These are phyloP conservation scores for Takifugu bimaculatus DNA, from an alignment of 2,113 vertebrate species.

Conservation along the genomic window DNA sequence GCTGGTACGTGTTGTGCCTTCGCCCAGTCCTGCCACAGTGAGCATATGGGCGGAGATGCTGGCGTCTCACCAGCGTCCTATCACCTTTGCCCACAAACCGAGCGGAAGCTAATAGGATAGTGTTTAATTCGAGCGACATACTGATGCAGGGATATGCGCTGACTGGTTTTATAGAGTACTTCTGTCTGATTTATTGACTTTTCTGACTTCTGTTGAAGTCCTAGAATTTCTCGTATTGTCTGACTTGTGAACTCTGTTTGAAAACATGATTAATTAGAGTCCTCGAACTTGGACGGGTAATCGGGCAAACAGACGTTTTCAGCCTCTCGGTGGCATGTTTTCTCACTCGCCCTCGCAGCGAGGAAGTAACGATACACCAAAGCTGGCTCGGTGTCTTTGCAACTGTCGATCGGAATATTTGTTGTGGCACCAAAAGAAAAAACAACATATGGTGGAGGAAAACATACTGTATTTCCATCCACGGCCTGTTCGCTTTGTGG, in stretches of 20 bases:
- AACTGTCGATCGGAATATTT: slow-evolving; percentile 71
- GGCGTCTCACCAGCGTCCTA: slow-evolving; percentile 61
- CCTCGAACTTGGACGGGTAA: slow-evolving; percentile 58
- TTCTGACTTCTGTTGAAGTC: slow-evolving; percentile 6
- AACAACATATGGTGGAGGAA: slow-evolving; percentile 72
- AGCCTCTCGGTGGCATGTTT: slow-evolving; percentile 57
- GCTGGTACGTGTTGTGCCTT: slow-evolving; percentile 64
- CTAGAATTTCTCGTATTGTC: slow-evolving; percentile 48
- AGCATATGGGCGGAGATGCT: slow-evolving; percentile 70
- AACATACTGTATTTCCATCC: slow-evolving; percentile 58
- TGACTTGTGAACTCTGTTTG: slow-evolving; percentile 45
- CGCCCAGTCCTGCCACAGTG: slow-evolving; percentile 67
- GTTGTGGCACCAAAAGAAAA: slow-evolving; percentile 60
- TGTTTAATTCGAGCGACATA: slow-evolving; percentile 28
- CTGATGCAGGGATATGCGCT: background rate
- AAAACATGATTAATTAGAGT: slow-evolving; percentile 70
- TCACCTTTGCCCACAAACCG: slow-evolving; percentile 65
- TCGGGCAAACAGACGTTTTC: slow-evolving; percentile 63
- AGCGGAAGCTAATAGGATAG: slow-evolving; percentile 43
- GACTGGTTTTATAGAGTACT: background rate
- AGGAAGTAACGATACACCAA: slow-evolving; percentile 52
- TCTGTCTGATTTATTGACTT: background rate
- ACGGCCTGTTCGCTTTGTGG: slow-evolving; percentile 28
- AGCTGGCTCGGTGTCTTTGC: slow-evolving; percentile 65
- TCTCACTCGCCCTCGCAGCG: slow-evolving; percentile 52